Conservation (phyloP, 2,888 invertebrate species). For the Tolmerus cingulatus region DNA sequence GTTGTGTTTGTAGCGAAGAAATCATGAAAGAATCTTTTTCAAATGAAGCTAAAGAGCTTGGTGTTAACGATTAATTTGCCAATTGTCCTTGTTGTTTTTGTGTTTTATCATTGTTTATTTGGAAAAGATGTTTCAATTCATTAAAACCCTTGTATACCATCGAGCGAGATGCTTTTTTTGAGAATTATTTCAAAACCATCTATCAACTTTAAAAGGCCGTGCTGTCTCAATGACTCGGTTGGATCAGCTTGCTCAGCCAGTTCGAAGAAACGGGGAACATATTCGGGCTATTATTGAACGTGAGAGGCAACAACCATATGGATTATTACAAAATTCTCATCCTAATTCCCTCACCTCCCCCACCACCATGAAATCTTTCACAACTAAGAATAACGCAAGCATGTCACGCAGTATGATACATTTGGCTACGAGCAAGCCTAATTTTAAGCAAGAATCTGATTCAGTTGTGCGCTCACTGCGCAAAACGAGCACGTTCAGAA, state of each 20-base stretch:
- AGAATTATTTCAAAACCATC: constrained; percentile 27
- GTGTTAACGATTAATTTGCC: background rate
- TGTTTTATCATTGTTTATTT: constrained; percentile 2
- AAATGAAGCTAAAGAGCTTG: constrained; percentile 22
- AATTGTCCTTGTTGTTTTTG: background rate
- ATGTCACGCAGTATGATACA: constrained; percentile 79
- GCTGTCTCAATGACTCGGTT: constrained; percentile 93
- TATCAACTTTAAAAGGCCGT: constrained; percentile 70
- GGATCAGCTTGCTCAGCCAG: constrained; percentile 82
- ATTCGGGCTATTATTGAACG: constrained; percentile 62
- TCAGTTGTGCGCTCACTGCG: constrained; percentile 59
- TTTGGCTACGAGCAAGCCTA: constrained; percentile 60
- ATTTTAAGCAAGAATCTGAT: constrained; percentile 54
- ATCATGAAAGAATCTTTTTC: constrained; percentile 18
- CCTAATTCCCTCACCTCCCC: constrained; percentile 47
- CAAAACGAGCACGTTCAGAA: constrained; percentile 63
- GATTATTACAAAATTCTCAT: constrained; percentile 36
- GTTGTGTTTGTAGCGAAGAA: background rate
- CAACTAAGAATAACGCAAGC: constrained; percentile 55
- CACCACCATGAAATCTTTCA: constrained; percentile 55
- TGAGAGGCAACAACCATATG: constrained; percentile 58
- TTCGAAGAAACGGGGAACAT: constrained; percentile 67
- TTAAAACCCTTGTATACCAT: background rate
- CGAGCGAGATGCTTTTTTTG: constrained; percentile 11
- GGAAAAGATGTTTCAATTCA: constrained; percentile 26